These are phyloP conservation scores for Nephrotoma guestfalica DNA, from an alignment of 2,888 invertebrate species.

Conservation along the genomic window DNA sequence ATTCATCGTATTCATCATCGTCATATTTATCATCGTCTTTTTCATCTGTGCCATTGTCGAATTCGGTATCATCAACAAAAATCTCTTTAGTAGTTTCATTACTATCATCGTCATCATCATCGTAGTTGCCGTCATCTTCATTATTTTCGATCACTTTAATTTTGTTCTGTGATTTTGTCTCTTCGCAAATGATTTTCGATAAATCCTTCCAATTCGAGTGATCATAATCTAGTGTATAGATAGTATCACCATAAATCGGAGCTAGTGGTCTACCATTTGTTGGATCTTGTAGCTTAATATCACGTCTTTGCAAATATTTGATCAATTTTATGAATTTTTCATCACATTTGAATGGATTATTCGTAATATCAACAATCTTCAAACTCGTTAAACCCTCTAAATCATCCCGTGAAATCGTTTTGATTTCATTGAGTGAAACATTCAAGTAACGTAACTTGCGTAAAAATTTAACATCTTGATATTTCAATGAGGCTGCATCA, in stretches of 20 bases:
- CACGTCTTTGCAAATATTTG: constrained; percentile 17
- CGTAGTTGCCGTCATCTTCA: constrained; percentile 23
- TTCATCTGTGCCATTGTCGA: constrained; percentile 17
- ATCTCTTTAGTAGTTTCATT: constrained; percentile 29
- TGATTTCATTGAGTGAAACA: constrained; percentile 26
- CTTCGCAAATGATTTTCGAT: background rate
- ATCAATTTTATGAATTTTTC: constrained; percentile 51
- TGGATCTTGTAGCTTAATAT: constrained; percentile 22
- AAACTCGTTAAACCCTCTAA: constrained; percentile 18
- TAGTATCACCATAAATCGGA: constrained; percentile 8
- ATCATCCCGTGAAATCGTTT: background rate
- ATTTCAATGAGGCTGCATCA: constrained; percentile 19
- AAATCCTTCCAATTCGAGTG: background rate
- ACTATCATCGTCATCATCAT: constrained; percentile 29
- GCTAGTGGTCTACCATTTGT: constrained; percentile 22
- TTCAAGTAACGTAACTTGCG: constrained; percentile 42
- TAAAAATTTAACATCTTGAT: constrained; percentile 30
- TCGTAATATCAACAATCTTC: constrained; percentile 37
- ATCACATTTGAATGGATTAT: constrained; percentile 54
- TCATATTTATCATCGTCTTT: constrained; percentile 16
- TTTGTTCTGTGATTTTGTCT: background rate
- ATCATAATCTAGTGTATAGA: background rate
- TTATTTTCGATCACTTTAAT: background rate
- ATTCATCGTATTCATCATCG: constrained; percentile 13
- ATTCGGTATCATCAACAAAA: constrained; percentile 25